Percentiles rank a stretch among this genome's conserved stretches.
Evolutionary conservation across 1,140 invertebrate genomes (phyloP).

Genomic region (Tetramorium simillimum): DNA sequence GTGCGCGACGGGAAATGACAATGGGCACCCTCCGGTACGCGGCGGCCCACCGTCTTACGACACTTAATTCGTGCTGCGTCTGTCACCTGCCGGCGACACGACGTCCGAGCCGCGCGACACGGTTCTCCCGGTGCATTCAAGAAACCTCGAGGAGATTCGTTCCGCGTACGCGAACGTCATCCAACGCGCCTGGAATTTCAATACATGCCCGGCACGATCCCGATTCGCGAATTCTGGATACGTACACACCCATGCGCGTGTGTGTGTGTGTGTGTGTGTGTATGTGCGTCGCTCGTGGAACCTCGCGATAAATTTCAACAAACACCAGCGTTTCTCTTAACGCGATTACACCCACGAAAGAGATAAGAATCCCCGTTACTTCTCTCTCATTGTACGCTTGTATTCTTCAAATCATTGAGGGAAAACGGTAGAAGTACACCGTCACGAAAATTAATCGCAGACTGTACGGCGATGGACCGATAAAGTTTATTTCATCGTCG

Average conservation of each 20-base stretch:
- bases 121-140: slow-evolving; percentile 35
- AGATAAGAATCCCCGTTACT: neutral
- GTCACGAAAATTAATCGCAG: neutral
- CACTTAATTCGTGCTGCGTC: slow-evolving; percentile 63
- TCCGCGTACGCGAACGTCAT: slow-evolving; percentile 59
- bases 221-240: neutral
- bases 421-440: neutral
- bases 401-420: neutral
- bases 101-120: slow-evolving; percentile 42
- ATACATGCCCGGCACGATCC: slow-evolving; percentile 11
- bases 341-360: neutral
- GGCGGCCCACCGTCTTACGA: slow-evolving; percentile 34
- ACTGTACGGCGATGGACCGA: neutral
- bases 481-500: neutral
- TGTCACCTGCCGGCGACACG: slow-evolving; percentile 62
- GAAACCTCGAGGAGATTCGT: slow-evolving; percentile 58
- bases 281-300: neutral
- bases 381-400: no score
- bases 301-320: neutral
- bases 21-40: slow-evolving; percentile 8
- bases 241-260: neutral
- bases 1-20: slow-evolving; percentile 49
- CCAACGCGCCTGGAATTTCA: slow-evolving; percentile 51
- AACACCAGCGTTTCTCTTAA: neutral
- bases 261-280: neutral